These are phyloP conservation scores for Eupithecia inturbata DNA, from an alignment of 2,888 invertebrate species.

Conservation along the genomic window DNA sequence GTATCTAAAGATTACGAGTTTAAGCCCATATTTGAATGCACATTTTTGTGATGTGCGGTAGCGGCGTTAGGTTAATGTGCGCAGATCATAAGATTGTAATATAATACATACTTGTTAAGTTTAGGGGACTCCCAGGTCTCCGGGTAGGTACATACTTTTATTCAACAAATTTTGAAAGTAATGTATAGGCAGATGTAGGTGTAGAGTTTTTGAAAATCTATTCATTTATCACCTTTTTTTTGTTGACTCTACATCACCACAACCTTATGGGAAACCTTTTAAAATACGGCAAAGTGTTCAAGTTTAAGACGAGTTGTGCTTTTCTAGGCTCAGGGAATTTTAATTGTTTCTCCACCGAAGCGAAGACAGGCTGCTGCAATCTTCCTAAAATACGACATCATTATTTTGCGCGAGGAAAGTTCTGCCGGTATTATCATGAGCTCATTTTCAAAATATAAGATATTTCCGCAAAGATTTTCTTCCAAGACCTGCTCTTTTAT, in stretches of 20 bases:
- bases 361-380: slow-evolving; percentile 9
- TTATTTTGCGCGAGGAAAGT: slow-evolving; percentile 9
- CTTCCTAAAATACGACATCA: slow-evolving; percentile 13
- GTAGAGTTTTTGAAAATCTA: not conserved
- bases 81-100: too few species aligned
- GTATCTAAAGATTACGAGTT: too few species aligned
- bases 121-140: too few species aligned
- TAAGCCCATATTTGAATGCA: too few species aligned
- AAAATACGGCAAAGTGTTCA: slow-evolving; percentile 19
- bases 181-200: not conserved
- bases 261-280: slow-evolving; percentile 20
- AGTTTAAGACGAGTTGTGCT: slow-evolving; percentile 23
- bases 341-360: slow-evolving; percentile 36
- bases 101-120: too few species aligned
- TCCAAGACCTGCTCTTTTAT: not conserved
- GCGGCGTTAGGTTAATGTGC: too few species aligned
- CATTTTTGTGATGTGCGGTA: too few species aligned
- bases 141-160: too few species aligned
- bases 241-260: slow-evolving; percentile 28
- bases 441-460: slow-evolving; percentile 8
- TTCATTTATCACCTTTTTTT: not conserved
- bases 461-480: slow-evolving; percentile 9
- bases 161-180: not conserved
- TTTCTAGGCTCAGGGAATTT: slow-evolving; percentile 32
- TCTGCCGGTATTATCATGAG: slow-evolving; percentile 5